Evolutionary conservation across 2,888 invertebrate species (phyloP), one percentile per base, ranked within the genome.

Genomic region (Reticulitermes lucifugus): DNA sequence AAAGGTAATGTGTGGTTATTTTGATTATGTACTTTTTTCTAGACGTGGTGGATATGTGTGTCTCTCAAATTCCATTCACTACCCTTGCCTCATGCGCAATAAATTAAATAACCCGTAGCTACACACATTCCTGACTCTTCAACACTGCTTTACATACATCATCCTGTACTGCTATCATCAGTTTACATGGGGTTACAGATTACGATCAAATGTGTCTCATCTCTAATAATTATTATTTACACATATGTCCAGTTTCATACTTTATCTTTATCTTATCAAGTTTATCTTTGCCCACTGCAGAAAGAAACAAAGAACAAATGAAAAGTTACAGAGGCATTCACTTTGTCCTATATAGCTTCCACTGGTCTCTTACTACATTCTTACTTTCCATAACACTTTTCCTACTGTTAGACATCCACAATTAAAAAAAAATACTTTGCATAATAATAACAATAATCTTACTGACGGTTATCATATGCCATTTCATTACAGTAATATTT

Each of bases 11-110:
- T 46, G 46, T 46, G 9, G 73, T 73, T 73, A 65, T 65, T 65
- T 25, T 65, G n/a, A 65, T 73, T 73, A 29, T 6, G 1, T 73
- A 14, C 5, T 25, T 73, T 41, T 41, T 41, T 73, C 35, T 73
- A 35, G 41, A 21, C 14, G 77, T 77, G 77, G 43, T 43, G 46
- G 77, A 46, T 77, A 77, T 77, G 77, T 77, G 77, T 43, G 77
- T 10, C 43, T n/a, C 46, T 65, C 25, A 14, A 65, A 65, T n/a
- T 60, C 60, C 60, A 60, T 65, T 65, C 65, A 35, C 35, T 35
- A 35, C 35, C 9, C n/a, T 65, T 25, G n/a, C 65, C n/a, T 65
- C 25, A 25, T n/a, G 65, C 25, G 25, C 9, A 65, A 65, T 65
- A 65, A 65, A 65, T 65, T n/a, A 65, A 65, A 65, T 18, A 65